phyloP scores from a whole-genome alignment of 2,888 invertebrate genomes.

The Spicauda simplicius region DNA sequence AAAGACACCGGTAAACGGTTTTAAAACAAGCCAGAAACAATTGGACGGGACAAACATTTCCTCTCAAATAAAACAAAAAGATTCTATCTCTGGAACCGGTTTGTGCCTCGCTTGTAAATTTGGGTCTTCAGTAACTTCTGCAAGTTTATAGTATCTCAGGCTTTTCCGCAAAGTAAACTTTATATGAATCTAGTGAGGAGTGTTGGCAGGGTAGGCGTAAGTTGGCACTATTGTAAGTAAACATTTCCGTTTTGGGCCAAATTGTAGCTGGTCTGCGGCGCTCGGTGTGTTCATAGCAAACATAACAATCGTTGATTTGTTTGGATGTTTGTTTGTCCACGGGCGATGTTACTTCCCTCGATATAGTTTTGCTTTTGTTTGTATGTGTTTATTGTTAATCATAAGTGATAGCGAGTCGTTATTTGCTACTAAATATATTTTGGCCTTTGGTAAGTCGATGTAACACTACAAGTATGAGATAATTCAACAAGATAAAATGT shows the following conservation, averaged over 20 bases:
- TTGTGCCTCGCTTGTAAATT: constrained; percentile 61
- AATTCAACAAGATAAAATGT: no score
- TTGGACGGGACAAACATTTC: constrained; percentile 47
- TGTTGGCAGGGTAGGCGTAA: constrained; percentile 38
- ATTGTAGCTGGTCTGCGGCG: constrained; percentile 66
- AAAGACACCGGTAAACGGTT: constrained; percentile 39
- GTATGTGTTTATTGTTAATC: not conserved
- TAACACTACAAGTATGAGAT: no score
- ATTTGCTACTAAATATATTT: no score
- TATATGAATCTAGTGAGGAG: constrained; percentile 34
- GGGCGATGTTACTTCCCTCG: constrained; percentile 42
- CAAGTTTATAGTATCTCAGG: constrained; percentile 39
- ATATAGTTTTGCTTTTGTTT: not conserved
- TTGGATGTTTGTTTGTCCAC: constrained; percentile 47
- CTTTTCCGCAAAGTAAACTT: constrained; percentile 36
- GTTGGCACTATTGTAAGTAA: constrained; percentile 66
- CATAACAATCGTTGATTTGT: constrained; percentile 65
- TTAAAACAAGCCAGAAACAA: constrained; percentile 43
- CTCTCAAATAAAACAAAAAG: constrained; percentile 51
- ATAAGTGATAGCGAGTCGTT: no score
- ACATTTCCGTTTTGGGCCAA: constrained; percentile 62
- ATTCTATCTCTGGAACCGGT: constrained; percentile 59
- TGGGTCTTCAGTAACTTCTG: constrained; percentile 50
- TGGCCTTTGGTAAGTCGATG: no score
- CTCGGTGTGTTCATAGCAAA: constrained; percentile 59